Percentiles rank a stretch among this genome's conserved stretches.
Conservation (phyloP, 2,888 invertebrate genomes). For the Falcaria lacertinaria region DNA sequence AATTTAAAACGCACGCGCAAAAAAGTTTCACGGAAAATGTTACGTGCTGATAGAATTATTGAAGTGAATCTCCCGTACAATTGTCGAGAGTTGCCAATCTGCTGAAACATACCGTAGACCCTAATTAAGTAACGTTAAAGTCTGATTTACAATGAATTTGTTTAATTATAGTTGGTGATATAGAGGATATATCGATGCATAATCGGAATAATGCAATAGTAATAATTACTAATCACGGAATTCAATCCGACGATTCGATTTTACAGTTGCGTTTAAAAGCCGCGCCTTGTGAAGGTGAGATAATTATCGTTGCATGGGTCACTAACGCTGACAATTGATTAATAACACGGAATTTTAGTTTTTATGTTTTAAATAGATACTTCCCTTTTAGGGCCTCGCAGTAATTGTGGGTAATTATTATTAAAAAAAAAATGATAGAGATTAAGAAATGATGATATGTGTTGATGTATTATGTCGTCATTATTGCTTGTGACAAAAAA, state of each 20-base stretch:
- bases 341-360: no score
- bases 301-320: background rate
- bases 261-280: slow-evolving; percentile 7
- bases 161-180: slow-evolving; percentile 11
- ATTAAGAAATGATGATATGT: no score
- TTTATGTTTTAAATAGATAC: background rate
- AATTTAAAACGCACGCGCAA: slow-evolving; percentile 15
- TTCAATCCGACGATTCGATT: slow-evolving; percentile 2
- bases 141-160: slow-evolving; percentile 13
- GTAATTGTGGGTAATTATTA: background rate
- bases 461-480: no score
- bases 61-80: slow-evolving; percentile 67
- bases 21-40: slow-evolving; percentile 35
- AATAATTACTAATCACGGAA: slow-evolving; percentile 1
- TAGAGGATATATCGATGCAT: slow-evolving; percentile 44
- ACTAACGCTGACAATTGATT: background rate
- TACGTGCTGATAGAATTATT: slow-evolving; percentile 66
- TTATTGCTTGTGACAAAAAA: no score
- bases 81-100: slow-evolving; percentile 29
- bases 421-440: no score
- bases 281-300: background rate
- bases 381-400: background rate
- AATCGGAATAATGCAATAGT: slow-evolving; percentile 51
- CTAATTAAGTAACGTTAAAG: slow-evolving; percentile 19
- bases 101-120: slow-evolving; percentile 3